A percentile compares a stretch with the other conserved stretches of the same genome.
Evolutionary conservation across 2,888 invertebrate species (phyloP).

Genomic region (Dicycla oo): DNA sequence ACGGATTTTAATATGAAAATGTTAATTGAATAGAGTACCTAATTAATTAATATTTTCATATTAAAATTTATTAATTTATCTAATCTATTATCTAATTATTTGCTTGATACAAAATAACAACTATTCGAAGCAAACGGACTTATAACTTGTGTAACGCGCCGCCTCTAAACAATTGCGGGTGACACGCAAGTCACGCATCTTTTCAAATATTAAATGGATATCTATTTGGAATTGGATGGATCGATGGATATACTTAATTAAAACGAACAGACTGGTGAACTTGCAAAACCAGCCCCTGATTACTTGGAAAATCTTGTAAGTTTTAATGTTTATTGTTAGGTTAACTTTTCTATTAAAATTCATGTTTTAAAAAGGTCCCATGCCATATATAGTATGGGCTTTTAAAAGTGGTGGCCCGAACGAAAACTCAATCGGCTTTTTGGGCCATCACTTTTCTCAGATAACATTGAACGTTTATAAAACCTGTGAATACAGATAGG

Average conservation of each 20-base stretch:
- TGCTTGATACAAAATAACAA: constrained; percentile 66
- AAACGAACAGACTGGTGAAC: background rate
- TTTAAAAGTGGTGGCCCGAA: no score
- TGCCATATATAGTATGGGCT: background rate
- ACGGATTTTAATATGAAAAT: constrained; percentile 62
- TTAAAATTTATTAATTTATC: no score
- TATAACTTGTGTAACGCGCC: constrained; percentile 7
- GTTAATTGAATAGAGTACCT: constrained; percentile 57
- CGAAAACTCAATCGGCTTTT: background rate
- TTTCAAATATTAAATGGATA: background rate
- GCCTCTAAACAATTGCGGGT: background rate
- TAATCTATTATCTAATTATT: constrained; percentile 67
- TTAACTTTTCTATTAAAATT: background rate
- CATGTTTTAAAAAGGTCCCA: background rate
- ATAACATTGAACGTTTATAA: background rate
- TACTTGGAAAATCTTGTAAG: background rate
- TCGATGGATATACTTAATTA: background rate
- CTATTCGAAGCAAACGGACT: constrained; percentile 50
- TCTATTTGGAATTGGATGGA: constrained; percentile 11
- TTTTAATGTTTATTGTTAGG: background rate
- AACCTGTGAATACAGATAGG: background rate
- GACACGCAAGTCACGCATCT: background rate
- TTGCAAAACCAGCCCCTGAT: background rate
- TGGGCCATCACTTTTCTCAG: background rate
- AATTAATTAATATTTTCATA: no score